A percentile compares a stretch with the other conserved stretches of the same genome.
Conservation (phyloP, 2,888 invertebrate genomes). For the Diaphora mendica region DNA sequence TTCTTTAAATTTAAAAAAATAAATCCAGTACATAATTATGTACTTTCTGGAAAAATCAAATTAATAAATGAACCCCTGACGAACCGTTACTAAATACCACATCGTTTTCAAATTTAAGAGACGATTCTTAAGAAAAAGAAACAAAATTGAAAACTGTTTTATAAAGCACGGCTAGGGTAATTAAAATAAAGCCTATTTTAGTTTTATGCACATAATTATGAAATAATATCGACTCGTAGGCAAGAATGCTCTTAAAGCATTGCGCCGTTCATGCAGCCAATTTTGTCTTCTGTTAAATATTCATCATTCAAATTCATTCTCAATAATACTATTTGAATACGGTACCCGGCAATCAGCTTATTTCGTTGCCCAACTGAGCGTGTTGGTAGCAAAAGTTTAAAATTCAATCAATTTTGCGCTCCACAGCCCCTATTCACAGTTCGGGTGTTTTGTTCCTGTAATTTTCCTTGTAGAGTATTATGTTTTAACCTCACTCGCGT, state of each 20-base stretch:
- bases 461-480: conserved; percentile 50
- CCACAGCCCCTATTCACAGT: conserved; percentile 57
- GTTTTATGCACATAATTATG: neutral
- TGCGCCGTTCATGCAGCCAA: neutral
- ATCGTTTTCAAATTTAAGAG: neutral
- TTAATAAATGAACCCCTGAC: neutral
- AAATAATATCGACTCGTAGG: neutral
- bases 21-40: no score
- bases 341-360: conserved; percentile 21
- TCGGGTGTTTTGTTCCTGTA: conserved; percentile 56
- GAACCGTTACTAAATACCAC: neutral
- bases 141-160: no score
- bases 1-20: no score
- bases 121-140: no score
- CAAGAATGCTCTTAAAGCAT: neutral
- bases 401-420: conserved; percentile 74
- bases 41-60: no score
- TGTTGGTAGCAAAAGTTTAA: conserved; percentile 62
- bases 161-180: neutral
- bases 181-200: neutral
- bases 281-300: neutral
- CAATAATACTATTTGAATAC: conserved; percentile 1
- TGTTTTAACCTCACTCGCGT: conserved; percentile 37
- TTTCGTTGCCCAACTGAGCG: conserved; percentile 41
- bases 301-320: conserved; percentile 1